Percentiles rank a stretch among this genome's conserved stretches.
Conservation (phyloP, 2,888 invertebrate genomes). For the Acutogordius australiensis region DNA sequence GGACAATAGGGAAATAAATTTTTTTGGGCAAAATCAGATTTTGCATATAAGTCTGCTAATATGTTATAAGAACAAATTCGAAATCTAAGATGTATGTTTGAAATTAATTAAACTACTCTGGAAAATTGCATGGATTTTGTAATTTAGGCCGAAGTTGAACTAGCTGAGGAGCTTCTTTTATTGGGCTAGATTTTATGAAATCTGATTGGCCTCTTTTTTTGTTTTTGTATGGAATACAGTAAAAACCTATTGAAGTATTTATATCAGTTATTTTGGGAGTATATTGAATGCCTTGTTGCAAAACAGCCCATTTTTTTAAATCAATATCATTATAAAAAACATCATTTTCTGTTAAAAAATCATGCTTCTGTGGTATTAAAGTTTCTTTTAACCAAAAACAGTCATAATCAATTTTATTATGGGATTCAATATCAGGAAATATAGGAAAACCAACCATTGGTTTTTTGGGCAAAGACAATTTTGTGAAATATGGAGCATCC, state of each 20-base stretch:
- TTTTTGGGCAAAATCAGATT: neutral
- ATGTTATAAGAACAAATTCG: slow-evolving; percentile 7
- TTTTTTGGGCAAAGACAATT: neutral
- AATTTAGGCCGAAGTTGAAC: neutral
- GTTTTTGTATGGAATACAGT: neutral
- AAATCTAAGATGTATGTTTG: neutral
- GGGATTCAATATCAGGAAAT: neutral
- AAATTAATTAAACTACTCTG: neutral
- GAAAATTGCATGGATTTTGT: neutral
- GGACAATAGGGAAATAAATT: slow-evolving; percentile 9
- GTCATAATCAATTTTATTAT: neutral
- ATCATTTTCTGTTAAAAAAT: neutral
- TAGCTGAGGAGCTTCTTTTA: neutral
- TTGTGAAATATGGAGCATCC: neutral
- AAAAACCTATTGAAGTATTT: neutral
- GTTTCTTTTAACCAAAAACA: neutral
- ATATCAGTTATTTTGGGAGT: neutral
- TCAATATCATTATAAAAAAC: neutral
- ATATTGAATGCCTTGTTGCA: neutral
- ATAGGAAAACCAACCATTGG: slow-evolving; percentile 1
- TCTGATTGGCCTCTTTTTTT: neutral
- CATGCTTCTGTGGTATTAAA: neutral
- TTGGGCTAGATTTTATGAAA: neutral
- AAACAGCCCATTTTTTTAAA: neutral
- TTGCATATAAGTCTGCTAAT: slow-evolving; percentile 5